These are phyloP conservation scores for Octomys mimax DNA, from an alignment of 2,797 vertebrate genomes.

Conservation along the genomic window DNA sequence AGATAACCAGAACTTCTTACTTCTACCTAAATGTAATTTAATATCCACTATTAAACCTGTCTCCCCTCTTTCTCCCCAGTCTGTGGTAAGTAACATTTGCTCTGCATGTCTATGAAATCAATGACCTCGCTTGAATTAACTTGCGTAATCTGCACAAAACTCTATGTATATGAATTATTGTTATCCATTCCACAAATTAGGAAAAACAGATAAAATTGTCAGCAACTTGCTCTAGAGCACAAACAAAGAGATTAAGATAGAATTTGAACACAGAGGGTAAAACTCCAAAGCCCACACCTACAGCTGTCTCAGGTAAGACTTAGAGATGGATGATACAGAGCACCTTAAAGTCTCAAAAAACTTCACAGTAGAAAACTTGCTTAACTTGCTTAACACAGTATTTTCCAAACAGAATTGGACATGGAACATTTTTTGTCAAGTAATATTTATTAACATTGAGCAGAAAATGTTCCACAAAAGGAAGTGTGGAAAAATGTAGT, in stretches of 20 bases:
- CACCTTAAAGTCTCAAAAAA: background rate
- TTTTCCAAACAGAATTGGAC: conserved; percentile 53
- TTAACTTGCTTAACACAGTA: background rate
- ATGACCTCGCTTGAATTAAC: background rate
- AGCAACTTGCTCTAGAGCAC: background rate
- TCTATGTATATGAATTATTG: background rate
- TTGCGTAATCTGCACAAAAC: conserved; percentile 45
- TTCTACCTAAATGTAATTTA: background rate
- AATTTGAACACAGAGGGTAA: background rate
- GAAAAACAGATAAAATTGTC: background rate
- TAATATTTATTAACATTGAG: conserved; percentile 49
- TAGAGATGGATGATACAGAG: background rate
- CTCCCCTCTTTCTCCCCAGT: background rate
- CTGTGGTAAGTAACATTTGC: background rate
- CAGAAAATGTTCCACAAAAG: conserved; percentile 61
- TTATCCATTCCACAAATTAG: background rate
- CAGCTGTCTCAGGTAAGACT: background rate
- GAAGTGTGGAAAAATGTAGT: conserved; percentile 35
- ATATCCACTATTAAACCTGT: background rate
- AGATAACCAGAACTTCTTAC: background rate
- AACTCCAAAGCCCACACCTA: background rate
- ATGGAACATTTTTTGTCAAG: conserved; percentile 43
- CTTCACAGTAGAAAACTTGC: background rate
- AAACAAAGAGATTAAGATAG: background rate
- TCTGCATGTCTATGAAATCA: background rate